Base-by-base conservation (phyloP, 2,113 vertebrate genomes). In the Orthonyx spaldingii region DNA sequence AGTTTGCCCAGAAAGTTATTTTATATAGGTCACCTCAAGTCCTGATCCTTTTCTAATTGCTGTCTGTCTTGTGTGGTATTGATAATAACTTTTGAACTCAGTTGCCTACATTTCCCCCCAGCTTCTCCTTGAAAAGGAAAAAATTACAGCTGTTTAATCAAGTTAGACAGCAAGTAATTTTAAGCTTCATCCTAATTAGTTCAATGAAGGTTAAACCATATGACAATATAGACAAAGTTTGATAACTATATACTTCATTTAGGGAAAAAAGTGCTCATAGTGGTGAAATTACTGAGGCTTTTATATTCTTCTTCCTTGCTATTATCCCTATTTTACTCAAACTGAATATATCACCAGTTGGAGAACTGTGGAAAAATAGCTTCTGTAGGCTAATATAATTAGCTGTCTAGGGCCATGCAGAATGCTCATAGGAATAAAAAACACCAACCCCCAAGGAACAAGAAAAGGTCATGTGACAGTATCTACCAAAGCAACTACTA, bases 241-340 rank as follows among this genome's bases (percentile, higher is more conserved):
- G 66, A 76, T 95, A 96, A 97, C 96, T 96, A 83, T 59, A 83
- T 53, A 86, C 84, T 94, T 97, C 90, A 96, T 97, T 97, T 94
- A 92, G 74, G 71, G 71, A 85, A 78, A 94, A 95, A 92, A 94
- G 37, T 91, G 49, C 72, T 96, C 69, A 81, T 35, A 89, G 44
- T 95, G 75, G 84, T 93, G 63, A 91, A 79, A 91, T 92, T 95
- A 47, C 65, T 82, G 75, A 52, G 55, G 86, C 18, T 94, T 81
- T 88, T 92, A 69, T 46, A 49, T 84, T 94, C 28, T 63, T 81
- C 7, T 75, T 93, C 66, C 55, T 71, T 72, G 52, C 69, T 26
- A 27, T 64, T 71, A 23, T 64, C 50, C n/a, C 5, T 75, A 21
- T 89, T 94, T 95, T 69, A n/a, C 46, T 93, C 56, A 84, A 94